A percentile compares a stretch with the other conserved stretches of the same genome.
Conservation (phyloP, 92 coral and sea anemone species). For the Epizoanthus scotinus region DNA sequence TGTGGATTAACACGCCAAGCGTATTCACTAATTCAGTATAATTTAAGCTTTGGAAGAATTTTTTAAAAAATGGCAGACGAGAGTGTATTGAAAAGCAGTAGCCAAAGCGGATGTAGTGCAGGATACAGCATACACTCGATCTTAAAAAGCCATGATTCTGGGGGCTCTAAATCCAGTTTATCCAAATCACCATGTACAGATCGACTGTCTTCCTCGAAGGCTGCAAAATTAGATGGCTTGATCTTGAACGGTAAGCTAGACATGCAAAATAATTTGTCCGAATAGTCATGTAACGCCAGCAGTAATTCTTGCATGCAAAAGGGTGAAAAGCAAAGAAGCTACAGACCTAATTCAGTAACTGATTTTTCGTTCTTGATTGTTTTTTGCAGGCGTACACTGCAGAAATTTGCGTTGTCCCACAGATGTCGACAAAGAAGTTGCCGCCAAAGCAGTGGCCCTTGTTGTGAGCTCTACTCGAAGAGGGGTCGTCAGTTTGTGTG, state of each 20-base stretch:
- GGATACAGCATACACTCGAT: background rate
- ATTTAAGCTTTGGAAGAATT: background rate
- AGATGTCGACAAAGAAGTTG: slow-evolving; percentile 25
- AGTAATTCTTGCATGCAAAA: too few relatives aligned
- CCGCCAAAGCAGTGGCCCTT: slow-evolving; percentile 23
- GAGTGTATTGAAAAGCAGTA: background rate
- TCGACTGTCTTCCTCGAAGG: background rate
- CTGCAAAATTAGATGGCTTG: background rate
- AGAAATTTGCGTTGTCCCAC: background rate
- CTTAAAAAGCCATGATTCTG: background rate
- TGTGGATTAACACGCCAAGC: background rate
- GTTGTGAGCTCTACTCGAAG: slow-evolving; percentile 17
- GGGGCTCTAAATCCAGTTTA: slow-evolving; percentile 10
- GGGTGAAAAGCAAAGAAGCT: too few relatives aligned
- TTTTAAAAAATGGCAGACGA: slow-evolving; percentile 18
- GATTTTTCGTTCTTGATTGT: background rate
- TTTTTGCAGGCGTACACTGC: slow-evolving; percentile 12
- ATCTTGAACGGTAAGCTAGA: slow-evolving; percentile 30
- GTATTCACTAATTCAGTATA: background rate
- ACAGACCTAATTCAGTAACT: too few relatives aligned
- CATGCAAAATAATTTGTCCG: background rate
- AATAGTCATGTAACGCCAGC: too few relatives aligned
- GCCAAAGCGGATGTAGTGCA: background rate
- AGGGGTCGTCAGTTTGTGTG: slow-evolving; percentile 30
- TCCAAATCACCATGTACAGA: slow-evolving; percentile 1